These are phyloP conservation scores for Molanna angustata DNA, from an alignment of 2,888 invertebrate species.

Conservation along the genomic window DNA sequence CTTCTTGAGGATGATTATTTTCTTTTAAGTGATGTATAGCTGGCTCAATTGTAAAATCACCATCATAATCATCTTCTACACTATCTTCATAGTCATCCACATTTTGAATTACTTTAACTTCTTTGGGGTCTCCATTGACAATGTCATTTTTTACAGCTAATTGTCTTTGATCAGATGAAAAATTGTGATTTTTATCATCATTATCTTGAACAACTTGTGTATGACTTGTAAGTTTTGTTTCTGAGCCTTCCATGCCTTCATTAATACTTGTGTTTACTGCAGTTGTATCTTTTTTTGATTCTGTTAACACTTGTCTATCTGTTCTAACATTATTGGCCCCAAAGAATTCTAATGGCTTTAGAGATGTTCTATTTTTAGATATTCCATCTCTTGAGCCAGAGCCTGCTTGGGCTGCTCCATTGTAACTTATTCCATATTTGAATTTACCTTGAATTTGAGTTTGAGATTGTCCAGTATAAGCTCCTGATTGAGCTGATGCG, in stretches of 20 bases:
- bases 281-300: constrained; percentile 11
- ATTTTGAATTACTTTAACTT: constrained; percentile 41
- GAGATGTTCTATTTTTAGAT: constrained; percentile 37
- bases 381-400: constrained; percentile 64
- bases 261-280: constrained; percentile 31
- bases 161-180: constrained; percentile 2
- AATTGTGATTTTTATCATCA: constrained; percentile 14
- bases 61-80: constrained; percentile 58
- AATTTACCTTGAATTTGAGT: constrained; percentile 81
- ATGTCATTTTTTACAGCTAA: constrained; percentile 30
- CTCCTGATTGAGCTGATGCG: constrained; percentile 75
- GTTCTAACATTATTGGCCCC: constrained; percentile 18
- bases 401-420: constrained; percentile 79
- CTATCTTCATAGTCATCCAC: constrained; percentile 50
- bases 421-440: constrained; percentile 72
- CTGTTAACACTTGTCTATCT: constrained; percentile 19
- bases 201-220: constrained; percentile 42
- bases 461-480: constrained; percentile 74
- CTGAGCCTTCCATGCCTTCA: constrained; percentile 38
- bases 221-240: constrained; percentile 40
- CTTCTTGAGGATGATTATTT: constrained; percentile 40
- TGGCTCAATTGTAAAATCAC: constrained; percentile 50
- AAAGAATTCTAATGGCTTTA: constrained; percentile 33
- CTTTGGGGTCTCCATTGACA: constrained; percentile 45
- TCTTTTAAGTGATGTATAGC: constrained; percentile 43